phyloP scores from a whole-genome alignment of 1,140 invertebrate species.

The Pseudomyrmex gracilis region DNA sequence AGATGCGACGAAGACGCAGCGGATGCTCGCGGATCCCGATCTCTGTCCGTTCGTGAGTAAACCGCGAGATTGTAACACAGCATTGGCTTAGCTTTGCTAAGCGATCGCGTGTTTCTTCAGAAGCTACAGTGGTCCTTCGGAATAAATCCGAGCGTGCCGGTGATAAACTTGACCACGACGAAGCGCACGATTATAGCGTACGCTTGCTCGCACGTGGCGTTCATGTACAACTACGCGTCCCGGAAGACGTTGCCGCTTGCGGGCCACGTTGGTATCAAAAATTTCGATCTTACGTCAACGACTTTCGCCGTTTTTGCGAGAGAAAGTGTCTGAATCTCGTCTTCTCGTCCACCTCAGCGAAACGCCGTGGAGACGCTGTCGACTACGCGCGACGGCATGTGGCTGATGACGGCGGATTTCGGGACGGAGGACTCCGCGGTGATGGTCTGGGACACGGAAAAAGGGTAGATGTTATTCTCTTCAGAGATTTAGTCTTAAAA shows the following conservation, averaged over 20 bases:
- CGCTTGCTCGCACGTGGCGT: slow-evolving; percentile 84
- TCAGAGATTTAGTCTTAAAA: neutral
- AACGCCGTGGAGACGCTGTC: slow-evolving; percentile 83
- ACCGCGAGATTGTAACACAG: neutral
- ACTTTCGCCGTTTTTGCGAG: too few relatives aligned
- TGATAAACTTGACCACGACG: slow-evolving; percentile 85
- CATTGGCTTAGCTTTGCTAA: neutral
- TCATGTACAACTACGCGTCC: slow-evolving; percentile 86
- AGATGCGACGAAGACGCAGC: neutral
- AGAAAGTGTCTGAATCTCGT: slow-evolving; percentile 14
- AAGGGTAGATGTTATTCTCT: neutral
- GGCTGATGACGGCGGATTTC: slow-evolving; percentile 86
- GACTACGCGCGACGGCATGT: slow-evolving; percentile 82
- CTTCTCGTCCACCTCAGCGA: slow-evolving; percentile 79
- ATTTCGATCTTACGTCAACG: too few relatives aligned
- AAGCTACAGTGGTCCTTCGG: slow-evolving; percentile 87
- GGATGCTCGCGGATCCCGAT: neutral
- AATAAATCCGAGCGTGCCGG: slow-evolving; percentile 83
- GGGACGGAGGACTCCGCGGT: slow-evolving; percentile 84
- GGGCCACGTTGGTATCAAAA: slow-evolving; percentile 85
- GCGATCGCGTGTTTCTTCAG: slow-evolving; percentile 67
- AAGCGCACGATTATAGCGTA: slow-evolving; percentile 85
- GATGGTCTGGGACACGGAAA: slow-evolving; percentile 86
- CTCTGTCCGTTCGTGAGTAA: slow-evolving; percentile 60
- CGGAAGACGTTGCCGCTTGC: slow-evolving; percentile 86